Percentiles rank a stretch among this genome's conserved stretches.
Conservation (phyloP, 2,888 invertebrate species). For the Parascotia fuliginaria region DNA sequence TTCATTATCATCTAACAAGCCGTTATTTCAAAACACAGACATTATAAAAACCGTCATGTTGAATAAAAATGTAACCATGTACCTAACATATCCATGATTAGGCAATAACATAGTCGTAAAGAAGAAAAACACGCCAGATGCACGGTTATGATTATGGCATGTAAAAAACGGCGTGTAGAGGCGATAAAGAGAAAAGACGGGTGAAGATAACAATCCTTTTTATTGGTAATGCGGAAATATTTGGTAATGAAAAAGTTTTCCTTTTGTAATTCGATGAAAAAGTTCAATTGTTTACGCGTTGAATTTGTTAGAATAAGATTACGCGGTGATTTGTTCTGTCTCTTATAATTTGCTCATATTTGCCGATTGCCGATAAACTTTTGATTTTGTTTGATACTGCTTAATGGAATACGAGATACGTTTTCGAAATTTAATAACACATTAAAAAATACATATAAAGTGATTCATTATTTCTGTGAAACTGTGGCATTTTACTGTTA, state of each 20-base stretch:
- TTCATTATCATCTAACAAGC: conserved; percentile 2
- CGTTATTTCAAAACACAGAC: conserved; percentile 5
- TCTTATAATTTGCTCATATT: no score
- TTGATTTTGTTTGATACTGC: no score
- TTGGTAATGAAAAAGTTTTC: conserved; percentile 15
- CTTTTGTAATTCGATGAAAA: conserved; percentile 10
- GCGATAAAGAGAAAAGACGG: conserved; percentile 16
- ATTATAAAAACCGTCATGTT: conserved; percentile 12
- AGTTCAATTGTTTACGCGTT: conserved; percentile 11
- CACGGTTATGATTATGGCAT: conserved; percentile 26
- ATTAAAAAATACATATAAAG: no score
- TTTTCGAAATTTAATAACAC: no score
- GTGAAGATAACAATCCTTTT: conserved; percentile 15
- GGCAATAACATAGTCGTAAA: conserved; percentile 26
- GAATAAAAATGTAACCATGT: conserved; percentile 16
- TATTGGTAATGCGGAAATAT: conserved; percentile 10
- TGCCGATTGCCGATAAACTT: no score
- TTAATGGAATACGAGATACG: no score
- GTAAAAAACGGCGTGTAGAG: conserved; percentile 7
- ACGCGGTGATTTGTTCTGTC: no score
- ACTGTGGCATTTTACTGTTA: no score
- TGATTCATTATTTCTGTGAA: no score
- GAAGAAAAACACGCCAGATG: conserved; percentile 27
- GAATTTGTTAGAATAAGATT: no score
- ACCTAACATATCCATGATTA: conserved; percentile 29